Conservation (phyloP, 2,113 vertebrate species). For the Motacilla tschutschensis region DNA sequence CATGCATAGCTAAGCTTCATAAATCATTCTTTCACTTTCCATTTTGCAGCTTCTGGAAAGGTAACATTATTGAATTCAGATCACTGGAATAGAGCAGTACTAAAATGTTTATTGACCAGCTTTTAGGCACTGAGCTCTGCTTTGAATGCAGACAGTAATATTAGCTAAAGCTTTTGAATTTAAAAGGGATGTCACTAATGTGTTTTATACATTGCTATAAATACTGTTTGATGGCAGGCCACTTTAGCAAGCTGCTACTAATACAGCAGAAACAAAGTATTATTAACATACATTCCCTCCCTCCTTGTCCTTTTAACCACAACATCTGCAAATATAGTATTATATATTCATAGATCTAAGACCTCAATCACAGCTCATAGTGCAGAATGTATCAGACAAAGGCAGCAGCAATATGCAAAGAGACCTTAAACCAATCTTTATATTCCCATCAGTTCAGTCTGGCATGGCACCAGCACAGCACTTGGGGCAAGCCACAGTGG, state of each 20-base stretch:
- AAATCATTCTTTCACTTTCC: slow-evolving; percentile 81
- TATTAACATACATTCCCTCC: slow-evolving; percentile 20
- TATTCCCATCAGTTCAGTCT: not conserved
- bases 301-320: not conserved
- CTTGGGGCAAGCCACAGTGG: not conserved
- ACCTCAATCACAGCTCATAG: not conserved
- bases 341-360: not conserved
- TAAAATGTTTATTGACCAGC: slow-evolving; percentile 78
- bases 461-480: not conserved
- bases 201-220: slow-evolving; percentile 54
- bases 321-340: slow-evolving; percentile 21
- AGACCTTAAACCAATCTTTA: not conserved
- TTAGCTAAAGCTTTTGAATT: slow-evolving; percentile 66
- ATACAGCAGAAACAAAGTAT: slow-evolving; percentile 33
- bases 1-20: slow-evolving; percentile 77
- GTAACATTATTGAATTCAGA: slow-evolving; percentile 79
- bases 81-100: slow-evolving; percentile 68
- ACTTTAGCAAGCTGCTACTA: slow-evolving; percentile 44
- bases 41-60: slow-evolving; percentile 73
- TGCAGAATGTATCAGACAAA: not conserved
- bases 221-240: slow-evolving; percentile 43
- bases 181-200: slow-evolving; percentile 62
- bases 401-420: not conserved
- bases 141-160: slow-evolving; percentile 63
- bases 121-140: slow-evolving; percentile 65